A percentile compares a stretch with the other conserved stretches of the same genome.
phyloP scores from a whole-genome alignment of 2,113 vertebrate species.

The Scomber scombrus region DNA sequence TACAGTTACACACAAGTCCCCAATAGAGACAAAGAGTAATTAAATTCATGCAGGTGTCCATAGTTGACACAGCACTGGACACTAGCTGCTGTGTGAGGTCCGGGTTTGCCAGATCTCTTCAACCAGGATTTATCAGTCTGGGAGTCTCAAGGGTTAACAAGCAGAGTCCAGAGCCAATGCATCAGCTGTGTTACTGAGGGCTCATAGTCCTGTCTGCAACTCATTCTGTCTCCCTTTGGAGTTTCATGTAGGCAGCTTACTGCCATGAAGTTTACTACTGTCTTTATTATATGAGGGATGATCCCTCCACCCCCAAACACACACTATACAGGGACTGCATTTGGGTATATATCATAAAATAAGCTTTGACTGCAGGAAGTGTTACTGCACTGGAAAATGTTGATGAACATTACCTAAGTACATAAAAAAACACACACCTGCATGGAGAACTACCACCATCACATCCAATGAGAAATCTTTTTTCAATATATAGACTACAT shows the following conservation, averaged over 20 bases:
- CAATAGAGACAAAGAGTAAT: neutral
- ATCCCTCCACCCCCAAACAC: neutral
- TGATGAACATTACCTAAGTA: slow-evolving; percentile 2
- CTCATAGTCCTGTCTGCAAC: slow-evolving; percentile 70
- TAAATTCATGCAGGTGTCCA: neutral
- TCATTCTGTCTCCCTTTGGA: slow-evolving; percentile 60
- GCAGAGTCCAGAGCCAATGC: slow-evolving; percentile 67
- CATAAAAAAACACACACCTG: neutral
- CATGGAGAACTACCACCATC: neutral
- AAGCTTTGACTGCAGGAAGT: slow-evolving; percentile 32
- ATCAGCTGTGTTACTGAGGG: slow-evolving; percentile 68
- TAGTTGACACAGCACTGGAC: slow-evolving; percentile 38
- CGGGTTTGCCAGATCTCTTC: slow-evolving; percentile 57
- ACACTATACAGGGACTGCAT: slow-evolving; percentile 33
- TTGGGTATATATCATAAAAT: slow-evolving; percentile 47
- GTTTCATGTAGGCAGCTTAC: slow-evolving; percentile 46
- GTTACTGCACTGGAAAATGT: slow-evolving; percentile 17
- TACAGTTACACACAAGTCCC: neutral
- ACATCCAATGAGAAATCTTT: neutral
- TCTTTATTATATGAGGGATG: slow-evolving; percentile 57
- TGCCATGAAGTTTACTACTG: slow-evolving; percentile 52
- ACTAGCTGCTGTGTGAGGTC: slow-evolving; percentile 47
- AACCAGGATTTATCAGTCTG: slow-evolving; percentile 62
- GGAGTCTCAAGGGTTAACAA: slow-evolving; percentile 73
- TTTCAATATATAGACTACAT: neutral